Evolutionary conservation across 2,113 vertebrate genomes (phyloP).

Genomic region (Thunnus thynnus): DNA sequence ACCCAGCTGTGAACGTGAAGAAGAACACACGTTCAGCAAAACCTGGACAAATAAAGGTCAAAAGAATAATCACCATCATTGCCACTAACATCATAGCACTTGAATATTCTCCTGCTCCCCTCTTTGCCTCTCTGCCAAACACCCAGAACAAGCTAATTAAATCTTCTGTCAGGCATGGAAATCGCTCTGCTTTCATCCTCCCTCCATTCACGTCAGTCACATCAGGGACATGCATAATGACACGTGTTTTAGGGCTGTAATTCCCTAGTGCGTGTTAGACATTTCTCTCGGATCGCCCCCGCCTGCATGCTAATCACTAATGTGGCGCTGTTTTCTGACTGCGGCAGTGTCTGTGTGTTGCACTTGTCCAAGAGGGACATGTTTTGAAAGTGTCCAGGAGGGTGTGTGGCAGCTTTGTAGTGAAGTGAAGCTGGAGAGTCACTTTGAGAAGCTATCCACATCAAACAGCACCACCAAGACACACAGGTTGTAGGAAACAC

Average conservation of each 20-base stretch:
- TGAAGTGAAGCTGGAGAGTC: conserved; percentile 25
- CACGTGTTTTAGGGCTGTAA: conserved; percentile 65
- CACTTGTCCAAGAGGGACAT: conserved; percentile 8
- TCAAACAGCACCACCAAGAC: conserved; percentile 49
- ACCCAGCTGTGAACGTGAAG: conserved; percentile 21
- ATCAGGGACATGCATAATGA: conserved; percentile 66
- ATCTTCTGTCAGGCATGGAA: conserved; percentile 68
- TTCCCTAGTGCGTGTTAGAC: conserved; percentile 70
- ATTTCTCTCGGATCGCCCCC: conserved; percentile 51
- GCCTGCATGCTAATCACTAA: conserved; percentile 59
- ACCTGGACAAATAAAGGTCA: conserved; percentile 64
- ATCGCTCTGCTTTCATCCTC: conserved; percentile 60
- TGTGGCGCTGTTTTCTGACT: conserved; percentile 41
- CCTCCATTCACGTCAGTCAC: conserved; percentile 69
- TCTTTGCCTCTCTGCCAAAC: conserved; percentile 43
- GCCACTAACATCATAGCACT: conserved; percentile 46
- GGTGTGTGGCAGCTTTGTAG: conserved; percentile 20
- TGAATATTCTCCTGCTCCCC: conserved; percentile 33
- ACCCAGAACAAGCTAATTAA: conserved; percentile 74
- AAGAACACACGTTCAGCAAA: conserved; percentile 19
- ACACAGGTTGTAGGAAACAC: conserved; percentile 25
- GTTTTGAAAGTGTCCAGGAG: conserved; percentile 17
- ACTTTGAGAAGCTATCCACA: conserved; percentile 29
- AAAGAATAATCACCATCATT: conserved; percentile 52
- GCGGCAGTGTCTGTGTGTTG: background rate